Conservation (phyloP, 1,140 invertebrate species). For the Euura lappo region DNA sequence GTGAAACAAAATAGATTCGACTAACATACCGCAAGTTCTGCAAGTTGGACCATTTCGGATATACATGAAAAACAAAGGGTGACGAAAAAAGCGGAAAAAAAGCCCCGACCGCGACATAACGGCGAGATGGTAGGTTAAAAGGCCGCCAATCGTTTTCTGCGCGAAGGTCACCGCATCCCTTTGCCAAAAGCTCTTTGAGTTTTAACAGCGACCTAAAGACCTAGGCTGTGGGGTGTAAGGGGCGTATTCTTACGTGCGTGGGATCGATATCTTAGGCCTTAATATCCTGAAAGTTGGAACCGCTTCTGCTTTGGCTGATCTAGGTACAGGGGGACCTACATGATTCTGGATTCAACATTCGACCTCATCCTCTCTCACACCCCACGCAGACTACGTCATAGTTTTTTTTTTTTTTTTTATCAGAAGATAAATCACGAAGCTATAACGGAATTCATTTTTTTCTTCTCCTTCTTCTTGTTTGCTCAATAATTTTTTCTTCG, state of each 20-base stretch:
- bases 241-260: background rate
- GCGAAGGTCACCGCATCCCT: background rate
- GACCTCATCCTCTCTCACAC: background rate
- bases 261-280: conserved; percentile 1
- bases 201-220: background rate
- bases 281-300: conserved; percentile 1
- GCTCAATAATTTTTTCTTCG: too few relatives aligned
- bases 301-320: background rate
- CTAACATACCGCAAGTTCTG: too few relatives aligned
- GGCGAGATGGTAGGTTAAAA: background rate
- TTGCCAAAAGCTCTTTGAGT: background rate
- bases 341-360: background rate
- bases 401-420: too few relatives aligned
- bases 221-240: background rate
- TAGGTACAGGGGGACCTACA: background rate
- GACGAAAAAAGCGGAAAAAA: background rate
- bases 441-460: too few relatives aligned
- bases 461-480: too few relatives aligned
- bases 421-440: too few relatives aligned
- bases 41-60: too few relatives aligned
- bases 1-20: background rate
- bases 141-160: background rate
- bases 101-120: background rate
- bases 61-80: background rate
- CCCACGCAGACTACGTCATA: background rate